phyloP scores from a whole-genome alignment of 2,113 vertebrate genomes.

The Phyllopteryx taeniolatus region DNA sequence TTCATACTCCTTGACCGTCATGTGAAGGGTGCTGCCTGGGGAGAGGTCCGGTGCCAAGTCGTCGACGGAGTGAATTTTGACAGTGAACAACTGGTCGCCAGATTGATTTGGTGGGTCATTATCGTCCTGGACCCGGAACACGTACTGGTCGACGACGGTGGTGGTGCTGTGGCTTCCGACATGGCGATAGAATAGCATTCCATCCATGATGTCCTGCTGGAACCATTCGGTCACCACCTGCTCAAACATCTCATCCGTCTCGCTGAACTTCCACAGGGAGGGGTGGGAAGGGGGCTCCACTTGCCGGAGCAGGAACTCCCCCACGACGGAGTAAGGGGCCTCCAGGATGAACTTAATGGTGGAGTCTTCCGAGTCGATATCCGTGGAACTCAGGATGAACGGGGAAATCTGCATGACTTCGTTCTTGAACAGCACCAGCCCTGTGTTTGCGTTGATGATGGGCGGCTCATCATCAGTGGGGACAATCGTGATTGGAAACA shows the following conservation, averaged over 20 bases:
- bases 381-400: conserved; percentile 78
- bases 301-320: conserved; percentile 74
- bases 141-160: conserved; percentile 60
- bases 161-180: conserved; percentile 67
- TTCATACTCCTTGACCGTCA: conserved; percentile 89
- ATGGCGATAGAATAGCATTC: conserved; percentile 79
- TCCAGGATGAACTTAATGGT: conserved; percentile 74
- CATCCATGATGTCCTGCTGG: conserved; percentile 79
- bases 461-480: conserved; percentile 80
- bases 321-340: conserved; percentile 56
- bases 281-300: conserved; percentile 58
- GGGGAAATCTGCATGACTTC: conserved; percentile 78
- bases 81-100: conserved; percentile 80
- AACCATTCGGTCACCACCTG: conserved; percentile 79
- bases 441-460: conserved; percentile 72
- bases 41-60: conserved; percentile 83
- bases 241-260: conserved; percentile 76
- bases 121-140: conserved; percentile 79
- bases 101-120: conserved; percentile 79
- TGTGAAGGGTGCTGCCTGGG: conserved; percentile 81
- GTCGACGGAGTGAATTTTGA: conserved; percentile 86
- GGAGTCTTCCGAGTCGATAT: conserved; percentile 79
- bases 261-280: conserved; percentile 71
- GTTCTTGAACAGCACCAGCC: conserved; percentile 73
- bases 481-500: conserved; percentile 78